phyloP scores from a whole-genome alignment of 2,888 invertebrate genomes.

The Synergus japonicus region DNA sequence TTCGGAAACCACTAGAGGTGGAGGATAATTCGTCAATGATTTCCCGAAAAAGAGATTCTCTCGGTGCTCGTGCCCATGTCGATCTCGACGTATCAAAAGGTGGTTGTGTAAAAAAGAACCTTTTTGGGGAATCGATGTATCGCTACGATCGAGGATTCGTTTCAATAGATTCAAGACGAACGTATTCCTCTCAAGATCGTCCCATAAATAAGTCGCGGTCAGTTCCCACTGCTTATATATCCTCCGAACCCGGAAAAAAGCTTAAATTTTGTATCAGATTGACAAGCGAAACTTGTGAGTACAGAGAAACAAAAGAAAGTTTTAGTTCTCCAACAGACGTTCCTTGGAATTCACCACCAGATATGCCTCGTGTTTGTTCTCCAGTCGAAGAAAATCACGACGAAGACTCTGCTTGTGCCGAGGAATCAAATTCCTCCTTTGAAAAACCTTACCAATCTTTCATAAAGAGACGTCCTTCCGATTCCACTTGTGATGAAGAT shows the following conservation, averaged over 20 bases:
- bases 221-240: slow-evolving; percentile 18
- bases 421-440: slow-evolving; percentile 49
- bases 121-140: slow-evolving; percentile 3
- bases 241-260: slow-evolving; percentile 19
- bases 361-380: slow-evolving; percentile 49
- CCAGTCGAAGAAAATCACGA: slow-evolving; percentile 54
- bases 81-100: background rate
- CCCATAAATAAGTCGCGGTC: background rate
- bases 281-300: slow-evolving; percentile 2
- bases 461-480: slow-evolving; percentile 45
- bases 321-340: slow-evolving; percentile 26
- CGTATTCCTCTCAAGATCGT: slow-evolving; percentile 11
- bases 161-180: background rate
- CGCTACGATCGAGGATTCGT: slow-evolving; percentile 24
- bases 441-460: slow-evolving; percentile 48
- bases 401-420: slow-evolving; percentile 43
- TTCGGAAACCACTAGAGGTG: background rate
- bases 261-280: slow-evolving; percentile 26
- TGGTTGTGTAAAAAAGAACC: slow-evolving; percentile 10
- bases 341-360: slow-evolving; percentile 54
- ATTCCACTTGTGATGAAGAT: slow-evolving; percentile 63
- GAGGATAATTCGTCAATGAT: background rate
- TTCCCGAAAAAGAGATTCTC: background rate
- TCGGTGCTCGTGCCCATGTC: background rate
- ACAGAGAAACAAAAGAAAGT: slow-evolving; percentile 11